Conservation (phyloP, 2,797 vertebrate species). For the Chelmon rostratus region DNA sequence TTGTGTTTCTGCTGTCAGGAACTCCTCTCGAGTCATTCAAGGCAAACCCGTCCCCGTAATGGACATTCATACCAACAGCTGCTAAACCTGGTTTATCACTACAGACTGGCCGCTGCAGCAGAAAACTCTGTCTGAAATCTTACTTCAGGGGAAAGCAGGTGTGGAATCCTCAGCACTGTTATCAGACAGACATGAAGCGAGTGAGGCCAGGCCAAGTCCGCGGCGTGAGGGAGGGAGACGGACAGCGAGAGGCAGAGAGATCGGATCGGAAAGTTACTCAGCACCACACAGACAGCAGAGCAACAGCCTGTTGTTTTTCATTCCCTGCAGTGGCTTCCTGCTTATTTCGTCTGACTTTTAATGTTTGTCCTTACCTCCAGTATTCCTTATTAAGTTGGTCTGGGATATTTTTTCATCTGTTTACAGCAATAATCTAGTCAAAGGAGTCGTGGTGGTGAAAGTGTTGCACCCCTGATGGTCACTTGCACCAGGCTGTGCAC, state of each 20-base stretch:
- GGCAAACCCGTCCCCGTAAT: too few relatives aligned
- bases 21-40: too few relatives aligned
- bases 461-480: not conserved
- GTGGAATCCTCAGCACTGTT: not conserved
- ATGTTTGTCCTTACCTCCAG: too few relatives aligned
- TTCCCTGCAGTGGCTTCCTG: not conserved
- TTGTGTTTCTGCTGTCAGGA: too few relatives aligned
- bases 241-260: not conserved
- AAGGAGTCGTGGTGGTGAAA: not conserved
- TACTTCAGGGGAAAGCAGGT: not conserved
- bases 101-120: not conserved
- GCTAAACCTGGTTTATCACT: not conserved
- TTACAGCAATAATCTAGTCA: not conserved
- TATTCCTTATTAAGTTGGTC: not conserved
- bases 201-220: not conserved
- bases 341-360: not conserved
- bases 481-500: not conserved
- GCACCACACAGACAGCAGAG: not conserved
- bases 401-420: not conserved
- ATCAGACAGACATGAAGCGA: not conserved
- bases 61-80: not conserved
- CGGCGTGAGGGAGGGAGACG: not conserved
- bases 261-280: not conserved
- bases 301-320: not conserved
- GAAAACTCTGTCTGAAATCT: not conserved